Evolutionary conservation across 2,888 invertebrate genomes (phyloP).

Genomic region (Helleia helle): DNA sequence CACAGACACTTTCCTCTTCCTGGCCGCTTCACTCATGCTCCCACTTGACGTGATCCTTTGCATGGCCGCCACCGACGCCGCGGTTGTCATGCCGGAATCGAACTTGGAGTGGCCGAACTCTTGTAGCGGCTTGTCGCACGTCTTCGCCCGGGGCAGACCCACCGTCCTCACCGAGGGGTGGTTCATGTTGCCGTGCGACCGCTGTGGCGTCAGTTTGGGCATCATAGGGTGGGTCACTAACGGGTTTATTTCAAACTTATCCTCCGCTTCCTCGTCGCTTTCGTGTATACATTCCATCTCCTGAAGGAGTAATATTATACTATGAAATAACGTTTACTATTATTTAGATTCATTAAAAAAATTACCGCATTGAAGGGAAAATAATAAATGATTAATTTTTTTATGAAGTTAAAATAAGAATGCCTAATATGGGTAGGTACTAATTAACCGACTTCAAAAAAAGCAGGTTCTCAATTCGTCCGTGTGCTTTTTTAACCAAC

Average conservation of each 20-base stretch:
- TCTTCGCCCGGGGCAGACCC: constrained; percentile 59
- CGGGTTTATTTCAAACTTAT: constrained; percentile 68
- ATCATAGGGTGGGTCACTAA: constrained; percentile 47
- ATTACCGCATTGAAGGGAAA: too few relatives aligned
- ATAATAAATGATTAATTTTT: too few relatives aligned
- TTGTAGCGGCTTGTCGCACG: constrained; percentile 62
- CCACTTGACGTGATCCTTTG: constrained; percentile 61
- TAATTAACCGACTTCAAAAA: too few relatives aligned
- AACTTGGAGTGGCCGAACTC: constrained; percentile 49
- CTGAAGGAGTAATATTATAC: too few relatives aligned
- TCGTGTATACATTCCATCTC: constrained; percentile 82
- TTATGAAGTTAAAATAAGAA: too few relatives aligned
- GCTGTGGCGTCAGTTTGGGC: constrained; percentile 50
- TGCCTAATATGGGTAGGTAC: too few relatives aligned
- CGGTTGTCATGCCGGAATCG: constrained; percentile 47
- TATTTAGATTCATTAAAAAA: too few relatives aligned
- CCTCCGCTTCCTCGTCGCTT: constrained; percentile 76
- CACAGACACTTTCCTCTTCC: constrained; percentile 77
- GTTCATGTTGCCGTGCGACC: constrained; percentile 57
- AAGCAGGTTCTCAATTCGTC: too few relatives aligned
- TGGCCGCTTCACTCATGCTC: constrained; percentile 66
- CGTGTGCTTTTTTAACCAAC: too few relatives aligned
- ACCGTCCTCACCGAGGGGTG: constrained; percentile 60
- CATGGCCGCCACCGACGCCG: constrained; percentile 63
- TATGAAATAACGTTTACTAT: too few relatives aligned